Evolutionary conservation across 2,797 vertebrate genomes (phyloP).

Genomic region (Avahi laniger): DNA sequence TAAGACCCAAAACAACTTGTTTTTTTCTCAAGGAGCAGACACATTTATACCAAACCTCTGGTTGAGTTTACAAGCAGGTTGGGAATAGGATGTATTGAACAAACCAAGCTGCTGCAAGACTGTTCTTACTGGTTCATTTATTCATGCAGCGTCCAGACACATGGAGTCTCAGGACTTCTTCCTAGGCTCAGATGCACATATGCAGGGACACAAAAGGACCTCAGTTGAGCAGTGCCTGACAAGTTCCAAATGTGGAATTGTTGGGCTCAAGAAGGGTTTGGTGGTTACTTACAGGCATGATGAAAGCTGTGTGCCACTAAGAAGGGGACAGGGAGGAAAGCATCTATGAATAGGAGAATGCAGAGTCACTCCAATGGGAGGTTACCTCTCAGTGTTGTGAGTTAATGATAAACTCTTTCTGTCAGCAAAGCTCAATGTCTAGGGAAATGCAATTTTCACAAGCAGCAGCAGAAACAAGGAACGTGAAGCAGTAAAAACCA

Average conservation of each 20-base stretch:
- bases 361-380: background rate
- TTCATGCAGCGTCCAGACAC: background rate
- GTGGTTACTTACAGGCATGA: background rate
- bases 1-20: background rate
- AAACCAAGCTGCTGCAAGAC: background rate
- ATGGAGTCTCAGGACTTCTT: background rate
- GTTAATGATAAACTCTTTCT: background rate
- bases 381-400: background rate
- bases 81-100: background rate
- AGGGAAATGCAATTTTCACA: background rate
- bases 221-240: background rate
- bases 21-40: background rate
- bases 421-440: background rate
- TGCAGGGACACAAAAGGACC: accelerated
- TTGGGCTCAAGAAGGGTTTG: background rate
- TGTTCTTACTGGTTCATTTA: background rate
- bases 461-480: background rate
- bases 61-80: background rate
- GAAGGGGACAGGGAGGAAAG: background rate
- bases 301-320: background rate
- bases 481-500: background rate
- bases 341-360: background rate
- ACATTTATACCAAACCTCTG: background rate
- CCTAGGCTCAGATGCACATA: too few species aligned
- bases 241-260: background rate